Evolutionary conservation across 1,140 invertebrate genomes (phyloP).

Genomic region (Argopecten irradians): DNA sequence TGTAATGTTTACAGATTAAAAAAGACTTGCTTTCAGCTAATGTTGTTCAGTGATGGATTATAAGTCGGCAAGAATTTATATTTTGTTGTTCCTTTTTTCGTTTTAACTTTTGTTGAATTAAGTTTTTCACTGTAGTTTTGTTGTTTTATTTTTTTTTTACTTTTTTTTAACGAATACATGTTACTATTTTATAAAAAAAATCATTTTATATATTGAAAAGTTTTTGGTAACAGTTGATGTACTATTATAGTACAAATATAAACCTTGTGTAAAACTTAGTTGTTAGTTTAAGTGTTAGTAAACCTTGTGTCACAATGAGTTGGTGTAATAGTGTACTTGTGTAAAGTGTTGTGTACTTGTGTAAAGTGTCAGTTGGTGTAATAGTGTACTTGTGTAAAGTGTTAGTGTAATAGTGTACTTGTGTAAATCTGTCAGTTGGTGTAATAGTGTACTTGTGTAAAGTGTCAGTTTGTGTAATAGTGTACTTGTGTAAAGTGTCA

Average conservation of each 20-base stretch:
- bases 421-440: background rate
- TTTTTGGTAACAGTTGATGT: no score
- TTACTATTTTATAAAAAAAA: background rate
- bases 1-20: no score
- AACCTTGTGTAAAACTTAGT: no score
- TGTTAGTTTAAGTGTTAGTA: no score
- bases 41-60: background rate
- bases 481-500: background rate
- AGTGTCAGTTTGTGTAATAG: background rate
- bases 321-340: no score
- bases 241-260: no score
- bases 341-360: no score
- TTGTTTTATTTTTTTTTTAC: background rate
- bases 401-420: background rate
- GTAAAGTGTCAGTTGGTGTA: no score
- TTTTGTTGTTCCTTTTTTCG: background rate
- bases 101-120: conserved; percentile 4
- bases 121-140: background rate
- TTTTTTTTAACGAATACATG: background rate
- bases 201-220: no score
- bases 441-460: background rate
- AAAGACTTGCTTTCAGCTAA: conserved; percentile 17
- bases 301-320: no score
- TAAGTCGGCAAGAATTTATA: background rate
- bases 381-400: background rate